phyloP scores from a whole-genome alignment of 2,113 vertebrate species.

The Arothron firmamentum region DNA sequence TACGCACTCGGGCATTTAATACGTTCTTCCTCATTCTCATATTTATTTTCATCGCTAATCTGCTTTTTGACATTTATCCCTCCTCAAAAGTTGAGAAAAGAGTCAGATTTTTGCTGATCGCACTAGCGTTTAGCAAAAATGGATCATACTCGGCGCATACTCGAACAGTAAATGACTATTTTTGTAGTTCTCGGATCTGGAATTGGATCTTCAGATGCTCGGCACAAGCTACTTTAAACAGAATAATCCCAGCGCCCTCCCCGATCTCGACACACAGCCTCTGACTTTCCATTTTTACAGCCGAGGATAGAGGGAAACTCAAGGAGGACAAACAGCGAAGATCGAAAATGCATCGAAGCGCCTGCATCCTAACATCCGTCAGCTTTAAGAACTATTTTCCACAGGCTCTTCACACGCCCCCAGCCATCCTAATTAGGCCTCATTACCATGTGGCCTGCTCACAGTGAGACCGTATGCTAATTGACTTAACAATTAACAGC shows the following conservation, averaged over 20 bases:
- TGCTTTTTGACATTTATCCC: background rate
- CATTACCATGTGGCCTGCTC: constrained; percentile 69
- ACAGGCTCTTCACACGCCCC: constrained; percentile 48
- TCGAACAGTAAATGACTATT: background rate
- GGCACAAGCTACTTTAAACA: too few relatives aligned
- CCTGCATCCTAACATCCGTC: background rate
- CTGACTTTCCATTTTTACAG: too few relatives aligned
- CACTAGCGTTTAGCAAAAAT: background rate
- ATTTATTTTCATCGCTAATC: background rate
- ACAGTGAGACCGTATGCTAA: constrained; percentile 68
- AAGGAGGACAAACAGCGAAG: too few relatives aligned
- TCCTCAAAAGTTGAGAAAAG: background rate
- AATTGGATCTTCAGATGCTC: too few relatives aligned
- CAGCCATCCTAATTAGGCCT: constrained; percentile 66
- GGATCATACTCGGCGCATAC: too few relatives aligned
- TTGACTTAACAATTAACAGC: constrained; percentile 68
- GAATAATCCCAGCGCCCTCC: too few relatives aligned
- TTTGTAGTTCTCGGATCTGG: background rate
- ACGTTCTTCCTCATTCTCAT: background rate
- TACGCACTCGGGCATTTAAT: background rate
- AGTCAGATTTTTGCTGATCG: background rate
- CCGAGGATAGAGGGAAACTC: too few relatives aligned
- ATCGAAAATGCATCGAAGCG: background rate
- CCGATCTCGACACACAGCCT: too few relatives aligned
- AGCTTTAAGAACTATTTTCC: constrained; percentile 36